Percentiles rank a stretch among this genome's conserved stretches.
Evolutionary conservation across 2,888 invertebrate species (phyloP).

Genomic region (Andrena marginata): DNA sequence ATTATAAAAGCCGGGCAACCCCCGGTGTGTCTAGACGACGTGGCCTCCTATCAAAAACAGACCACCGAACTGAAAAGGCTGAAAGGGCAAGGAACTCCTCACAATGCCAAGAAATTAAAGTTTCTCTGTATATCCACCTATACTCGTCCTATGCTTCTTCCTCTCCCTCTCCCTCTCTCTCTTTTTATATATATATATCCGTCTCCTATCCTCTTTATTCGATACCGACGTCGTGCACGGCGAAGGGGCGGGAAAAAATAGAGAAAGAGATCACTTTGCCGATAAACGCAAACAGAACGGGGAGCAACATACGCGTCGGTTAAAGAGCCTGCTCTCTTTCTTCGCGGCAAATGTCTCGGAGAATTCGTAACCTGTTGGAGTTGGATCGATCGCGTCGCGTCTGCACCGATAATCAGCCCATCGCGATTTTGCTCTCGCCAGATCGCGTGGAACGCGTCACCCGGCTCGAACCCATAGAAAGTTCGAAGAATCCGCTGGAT

Average conservation of each 20-base stretch:
- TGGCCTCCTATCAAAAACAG: constrained; percentile 84
- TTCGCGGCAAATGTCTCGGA: constrained; percentile 45
- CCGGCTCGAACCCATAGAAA: not conserved
- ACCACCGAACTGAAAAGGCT: constrained; percentile 82
- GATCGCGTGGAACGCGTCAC: not conserved
- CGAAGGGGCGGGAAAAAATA: constrained; percentile 54
- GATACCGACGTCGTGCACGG: constrained; percentile 62
- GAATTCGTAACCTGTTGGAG: constrained; percentile 52
- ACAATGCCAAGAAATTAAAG: constrained; percentile 84
- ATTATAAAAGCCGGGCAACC: constrained; percentile 83
- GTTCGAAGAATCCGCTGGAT: not conserved
- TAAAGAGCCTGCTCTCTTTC: constrained; percentile 49
- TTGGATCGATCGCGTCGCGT: constrained; percentile 37
- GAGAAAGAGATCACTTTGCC: constrained; percentile 63
- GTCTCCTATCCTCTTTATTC: constrained; percentile 42
- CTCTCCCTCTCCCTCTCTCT: constrained; percentile 8
- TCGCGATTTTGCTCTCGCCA: too few species aligned
- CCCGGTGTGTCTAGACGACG: constrained; percentile 81
- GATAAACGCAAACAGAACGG: constrained; percentile 59
- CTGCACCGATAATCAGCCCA: not conserved
- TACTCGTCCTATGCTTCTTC: constrained; percentile 63
- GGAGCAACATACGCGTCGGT: constrained; percentile 52
- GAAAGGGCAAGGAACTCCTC: constrained; percentile 83
- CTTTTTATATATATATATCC: constrained; percentile 20
- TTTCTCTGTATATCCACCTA: constrained; percentile 78